Base-by-base conservation (phyloP, 2,888 invertebrate species). In the Nasonia oneida region DNA sequence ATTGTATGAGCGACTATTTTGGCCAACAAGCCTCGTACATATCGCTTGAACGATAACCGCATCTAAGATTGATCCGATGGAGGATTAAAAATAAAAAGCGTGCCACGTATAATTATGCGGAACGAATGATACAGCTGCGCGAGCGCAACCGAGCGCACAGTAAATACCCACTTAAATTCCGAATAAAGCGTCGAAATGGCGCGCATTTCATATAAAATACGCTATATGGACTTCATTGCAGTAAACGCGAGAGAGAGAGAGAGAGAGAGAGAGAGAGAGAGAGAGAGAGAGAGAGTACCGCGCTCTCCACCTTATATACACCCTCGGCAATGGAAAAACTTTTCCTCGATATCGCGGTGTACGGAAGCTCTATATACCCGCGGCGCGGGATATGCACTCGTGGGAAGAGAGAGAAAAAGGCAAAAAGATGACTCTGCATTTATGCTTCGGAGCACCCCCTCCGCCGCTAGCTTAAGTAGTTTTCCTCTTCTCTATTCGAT, bases 161-260 rank as follows among this genome's bases (percentile, higher is more conserved):
- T 75, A 82, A 82, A 82, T 75, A 82, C 75, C 29, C 14, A 81
- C 75, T 47, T 76, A 75, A 82, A 76, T 70, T 50, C 64, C 57
- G 50, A 67, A 75, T 75, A 75, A 77, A 74, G 67, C 70, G 18
- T 64, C 53, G 50, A 70, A 76, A n/a, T 10, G 50, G 37, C 18
- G 47, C 67, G 61, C 67, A 70, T 82, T 82, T 76, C 82, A 81
- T 79, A 76, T 81, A 76, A 82, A 82, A 61, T 57, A 64, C 76
- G 67, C 79, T 86, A 86, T 86, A 86, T 86, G 80, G 80, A 83
- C 71, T 86, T 81, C 70, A 70, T 50, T 23, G 85, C 61, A 77
- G 79, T 78, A 78, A 78, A 78, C 42, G 37, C n/a, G 39, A 42
- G n/a, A 23, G n/a, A 29, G 29, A 29, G 23, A 23, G 39, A 42